These are phyloP conservation scores for Diachrysia chrysitis DNA, from an alignment of 2,888 invertebrate genomes.

Conservation along the genomic window DNA sequence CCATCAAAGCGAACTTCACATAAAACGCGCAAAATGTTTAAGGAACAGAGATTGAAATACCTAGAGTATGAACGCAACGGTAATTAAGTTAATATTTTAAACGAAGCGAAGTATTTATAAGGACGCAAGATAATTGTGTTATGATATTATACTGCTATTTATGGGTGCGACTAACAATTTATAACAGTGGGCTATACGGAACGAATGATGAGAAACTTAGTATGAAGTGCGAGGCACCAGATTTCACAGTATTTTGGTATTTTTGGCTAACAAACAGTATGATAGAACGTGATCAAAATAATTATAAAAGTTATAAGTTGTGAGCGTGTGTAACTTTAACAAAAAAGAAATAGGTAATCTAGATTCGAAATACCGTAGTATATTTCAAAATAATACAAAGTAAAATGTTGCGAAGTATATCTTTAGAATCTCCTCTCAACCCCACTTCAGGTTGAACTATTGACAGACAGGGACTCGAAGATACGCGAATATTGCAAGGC, in stretches of 20 bases:
- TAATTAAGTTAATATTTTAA: constrained; percentile 21
- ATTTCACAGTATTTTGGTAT: too few species aligned
- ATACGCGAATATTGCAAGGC: constrained; percentile 38
- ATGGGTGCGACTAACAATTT: too few species aligned
- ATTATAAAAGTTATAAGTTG: too few species aligned
- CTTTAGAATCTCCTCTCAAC: constrained; percentile 35
- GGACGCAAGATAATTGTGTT: neutral
- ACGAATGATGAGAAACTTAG: too few species aligned
- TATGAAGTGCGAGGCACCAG: too few species aligned
- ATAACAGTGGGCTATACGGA: too few species aligned
- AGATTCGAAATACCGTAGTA: constrained; percentile 9
- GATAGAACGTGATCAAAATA: too few species aligned
- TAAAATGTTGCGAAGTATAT: constrained; percentile 44
- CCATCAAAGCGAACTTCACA: constrained; percentile 26
- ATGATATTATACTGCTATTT: neutral
- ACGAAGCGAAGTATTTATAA: constrained; percentile 11
- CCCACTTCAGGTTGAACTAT: constrained; percentile 26
- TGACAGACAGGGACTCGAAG: constrained; percentile 21
- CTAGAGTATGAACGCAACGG: constrained; percentile 9
- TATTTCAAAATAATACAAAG: constrained; percentile 33
- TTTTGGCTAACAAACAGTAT: too few species aligned
- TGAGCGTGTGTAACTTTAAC: too few species aligned
- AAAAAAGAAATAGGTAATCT: too few species aligned
- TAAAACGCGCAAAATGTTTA: constrained; percentile 19
- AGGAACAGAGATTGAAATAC: constrained; percentile 16